These are phyloP conservation scores for Rutpela maculata DNA, from an alignment of 2,888 invertebrate species.

Conservation along the genomic window DNA sequence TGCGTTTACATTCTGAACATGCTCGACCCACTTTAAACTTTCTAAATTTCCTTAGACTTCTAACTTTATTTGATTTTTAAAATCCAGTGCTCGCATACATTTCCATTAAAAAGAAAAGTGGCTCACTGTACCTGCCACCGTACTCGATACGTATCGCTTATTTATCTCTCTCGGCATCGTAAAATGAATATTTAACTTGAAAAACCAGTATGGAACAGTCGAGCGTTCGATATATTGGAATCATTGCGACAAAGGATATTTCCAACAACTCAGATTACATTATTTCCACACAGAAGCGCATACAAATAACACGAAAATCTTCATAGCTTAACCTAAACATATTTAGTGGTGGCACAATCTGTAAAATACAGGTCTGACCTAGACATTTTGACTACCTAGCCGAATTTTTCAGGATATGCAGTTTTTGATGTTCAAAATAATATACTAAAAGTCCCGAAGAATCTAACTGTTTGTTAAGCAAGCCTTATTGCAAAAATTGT, in stretches of 20 bases:
- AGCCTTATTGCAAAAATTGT: no score
- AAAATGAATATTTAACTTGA: not conserved
- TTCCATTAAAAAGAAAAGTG: not conserved
- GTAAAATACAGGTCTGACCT: no score
- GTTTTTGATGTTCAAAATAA: no score
- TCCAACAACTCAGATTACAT: not conserved
- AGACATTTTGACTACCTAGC: no score
- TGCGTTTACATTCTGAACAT: not conserved
- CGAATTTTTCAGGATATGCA: no score
- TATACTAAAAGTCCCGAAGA: no score
- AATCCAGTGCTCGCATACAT: not conserved
- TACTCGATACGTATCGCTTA: not conserved
- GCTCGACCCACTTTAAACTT: not conserved
- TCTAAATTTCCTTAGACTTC: not conserved
- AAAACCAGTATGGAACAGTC: not conserved
- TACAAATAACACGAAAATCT: not conserved
- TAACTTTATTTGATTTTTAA: not conserved
- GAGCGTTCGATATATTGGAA: not conserved
- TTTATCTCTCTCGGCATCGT: not conserved
- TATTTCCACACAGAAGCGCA: not conserved
- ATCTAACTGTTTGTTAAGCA: no score
- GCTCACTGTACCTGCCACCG: not conserved
- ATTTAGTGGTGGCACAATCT: no score
- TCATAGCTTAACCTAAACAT: conserved; percentile 1
- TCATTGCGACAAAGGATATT: not conserved